phyloP scores from a whole-genome alignment of 2,888 invertebrate species.

The Campoletis raptor region DNA sequence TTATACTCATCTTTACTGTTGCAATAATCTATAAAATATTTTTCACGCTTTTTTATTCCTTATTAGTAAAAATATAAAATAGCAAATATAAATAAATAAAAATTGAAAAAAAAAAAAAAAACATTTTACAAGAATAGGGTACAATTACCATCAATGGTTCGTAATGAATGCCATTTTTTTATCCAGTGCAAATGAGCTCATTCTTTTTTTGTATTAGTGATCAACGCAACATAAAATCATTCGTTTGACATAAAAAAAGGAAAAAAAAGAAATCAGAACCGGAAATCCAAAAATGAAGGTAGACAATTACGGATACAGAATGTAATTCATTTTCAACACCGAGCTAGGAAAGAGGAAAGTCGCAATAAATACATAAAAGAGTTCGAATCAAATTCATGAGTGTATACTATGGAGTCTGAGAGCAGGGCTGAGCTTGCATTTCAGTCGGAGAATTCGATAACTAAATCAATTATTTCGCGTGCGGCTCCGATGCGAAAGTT shows the following conservation, averaged over 20 bases:
- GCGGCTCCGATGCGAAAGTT: constrained; percentile 78
- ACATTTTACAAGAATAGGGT: not conserved
- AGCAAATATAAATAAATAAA: not conserved
- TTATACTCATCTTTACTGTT: not conserved
- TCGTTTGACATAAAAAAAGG: not conserved
- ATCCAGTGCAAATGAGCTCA: not conserved
- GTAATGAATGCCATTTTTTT: not conserved
- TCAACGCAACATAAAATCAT: not conserved
- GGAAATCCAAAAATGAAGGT: not conserved
- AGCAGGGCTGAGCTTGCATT: constrained; percentile 73
- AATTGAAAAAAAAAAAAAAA: not conserved
- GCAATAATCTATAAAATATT: not conserved
- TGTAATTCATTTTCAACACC: not conserved
- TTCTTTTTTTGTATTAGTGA: not conserved
- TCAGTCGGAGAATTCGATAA: constrained; percentile 78
- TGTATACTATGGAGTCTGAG: constrained; percentile 66
- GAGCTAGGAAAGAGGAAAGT: not conserved
- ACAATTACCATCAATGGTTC: not conserved
- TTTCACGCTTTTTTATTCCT: not conserved
- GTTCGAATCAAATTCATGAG: constrained; percentile 53
- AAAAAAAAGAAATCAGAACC: not conserved
- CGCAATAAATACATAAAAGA: constrained; percentile 4
- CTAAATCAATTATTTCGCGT: constrained; percentile 80
- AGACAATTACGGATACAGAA: constrained; percentile 7
- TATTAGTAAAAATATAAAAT: not conserved